A percentile compares a stretch with the other conserved stretches of the same genome.
phyloP scores from a whole-genome alignment of 2,888 invertebrate genomes.

The Lissonota sp. region DNA sequence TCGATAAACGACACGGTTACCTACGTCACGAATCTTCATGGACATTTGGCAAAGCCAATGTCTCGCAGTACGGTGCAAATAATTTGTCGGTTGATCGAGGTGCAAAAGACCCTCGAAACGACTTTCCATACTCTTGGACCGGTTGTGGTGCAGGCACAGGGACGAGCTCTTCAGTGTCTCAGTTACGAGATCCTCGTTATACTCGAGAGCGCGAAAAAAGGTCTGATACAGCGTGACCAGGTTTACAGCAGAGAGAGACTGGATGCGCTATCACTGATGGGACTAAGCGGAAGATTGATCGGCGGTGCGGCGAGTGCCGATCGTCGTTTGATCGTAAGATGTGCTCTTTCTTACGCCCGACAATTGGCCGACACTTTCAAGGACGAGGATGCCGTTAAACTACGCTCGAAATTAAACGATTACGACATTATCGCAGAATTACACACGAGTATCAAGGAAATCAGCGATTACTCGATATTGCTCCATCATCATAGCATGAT shows the following conservation, averaged over 20 bases:
- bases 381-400: constrained; percentile 85
- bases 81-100: constrained; percentile 92
- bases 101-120: constrained; percentile 91
- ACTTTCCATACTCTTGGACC: constrained; percentile 89
- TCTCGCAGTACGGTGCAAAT: constrained; percentile 90
- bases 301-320: constrained; percentile 86
- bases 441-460: constrained; percentile 71
- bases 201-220: constrained; percentile 87
- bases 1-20: constrained; percentile 84
- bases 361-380: constrained; percentile 79
- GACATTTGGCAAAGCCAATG: constrained; percentile 90
- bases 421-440: constrained; percentile 79
- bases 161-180: constrained; percentile 92
- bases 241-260: constrained; percentile 78
- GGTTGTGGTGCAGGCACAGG: constrained; percentile 89
- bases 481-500: constrained; percentile 80
- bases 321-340: constrained; percentile 87
- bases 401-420: constrained; percentile 84
- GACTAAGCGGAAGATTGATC: constrained; percentile 77
- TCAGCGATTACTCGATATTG: constrained; percentile 79
- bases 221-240: constrained; percentile 77
- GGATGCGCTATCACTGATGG: constrained; percentile 78
- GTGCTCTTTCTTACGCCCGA: constrained; percentile 88
- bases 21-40: constrained; percentile 89
- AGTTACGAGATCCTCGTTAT: constrained; percentile 90